Evolutionary conservation across 2,113 vertebrate species (phyloP), one percentile per base, ranked within the genome.

Genomic region (Leptodactylus fuscus): DNA sequence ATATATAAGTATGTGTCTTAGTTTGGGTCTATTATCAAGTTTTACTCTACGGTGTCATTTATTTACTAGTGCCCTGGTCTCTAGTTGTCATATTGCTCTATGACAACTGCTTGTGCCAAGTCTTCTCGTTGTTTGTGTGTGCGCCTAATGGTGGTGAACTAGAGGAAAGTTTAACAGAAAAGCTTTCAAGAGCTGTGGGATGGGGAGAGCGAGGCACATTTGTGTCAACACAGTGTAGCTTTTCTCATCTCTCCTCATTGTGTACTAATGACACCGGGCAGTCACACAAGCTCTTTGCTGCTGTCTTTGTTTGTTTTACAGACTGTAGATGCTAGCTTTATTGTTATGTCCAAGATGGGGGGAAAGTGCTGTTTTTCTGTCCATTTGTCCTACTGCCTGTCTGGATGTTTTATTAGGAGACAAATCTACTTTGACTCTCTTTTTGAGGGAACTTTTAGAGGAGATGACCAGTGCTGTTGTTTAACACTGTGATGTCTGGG

Each of bases 231-330:
- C 89, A 94, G 94, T 92, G 93, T 94, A 93, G 90, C 91, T 91
- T 93, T 94, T 91, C 94, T 95, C 95, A 96, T 96, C 95, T 95
- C 94, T 96, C 93, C 93, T 96, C 94, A 96, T 96, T 96, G 95
- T 90, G 89, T 93, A 90, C 92, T 95, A 96, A 96, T 96, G 94
- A 95, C 93, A 94, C 90, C 80, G 90, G 92, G 92, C 94, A 93
- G 94, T 94, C 92, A 94, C 89, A 92, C 92, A 92, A 92, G 94
- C 92, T 94, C 91, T 95, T 93, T 94, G 91, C 92, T 88, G 88
- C 93, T 69, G 83, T 93, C 92, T 93, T 95, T 94, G 94, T 93
- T 94, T 93, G 93, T 93, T 94, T 94, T 90, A 87, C 91, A 92
- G 93, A 94, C 91, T 91, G 87, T 93, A 93, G 93, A 85, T 71